A percentile compares a stretch with the other conserved stretches of the same genome.
phyloP scores from a whole-genome alignment of 2,888 invertebrate species.

The Morpho deidamia region DNA sequence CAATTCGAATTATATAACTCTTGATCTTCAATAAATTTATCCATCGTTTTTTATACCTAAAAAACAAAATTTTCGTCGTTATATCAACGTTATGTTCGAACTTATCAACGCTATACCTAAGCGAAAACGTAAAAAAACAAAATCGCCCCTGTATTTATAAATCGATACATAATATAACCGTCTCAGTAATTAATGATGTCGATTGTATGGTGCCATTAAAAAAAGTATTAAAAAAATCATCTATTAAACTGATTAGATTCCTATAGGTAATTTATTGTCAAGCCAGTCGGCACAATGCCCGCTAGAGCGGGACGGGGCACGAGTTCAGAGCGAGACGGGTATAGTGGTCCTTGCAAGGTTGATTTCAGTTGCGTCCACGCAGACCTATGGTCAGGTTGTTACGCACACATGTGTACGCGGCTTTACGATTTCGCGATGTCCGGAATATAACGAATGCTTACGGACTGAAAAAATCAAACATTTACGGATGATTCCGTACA shows the following conservation, averaged over 20 bases:
- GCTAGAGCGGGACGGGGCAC: slow-evolving; percentile 53
- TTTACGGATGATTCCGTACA: neutral
- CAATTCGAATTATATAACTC: too few species aligned
- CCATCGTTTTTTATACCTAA: too few species aligned
- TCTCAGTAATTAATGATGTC: slow-evolving; percentile 28
- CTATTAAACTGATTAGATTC: slow-evolving; percentile 77
- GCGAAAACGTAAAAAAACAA: slow-evolving; percentile 1
- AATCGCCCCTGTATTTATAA: slow-evolving; percentile 5
- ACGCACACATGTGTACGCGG: slow-evolving; percentile 53
- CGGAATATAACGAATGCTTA: slow-evolving; percentile 38
- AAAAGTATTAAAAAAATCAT: slow-evolving; percentile 56
- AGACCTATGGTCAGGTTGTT: slow-evolving; percentile 69
- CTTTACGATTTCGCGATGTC: slow-evolving; percentile 45
- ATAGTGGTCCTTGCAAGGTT: slow-evolving; percentile 77
- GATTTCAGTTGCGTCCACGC: slow-evolving; percentile 77
- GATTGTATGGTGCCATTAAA: slow-evolving; percentile 41
- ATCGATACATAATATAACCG: slow-evolving; percentile 7
- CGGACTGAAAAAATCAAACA: slow-evolving; percentile 8
- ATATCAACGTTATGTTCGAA: too few species aligned
- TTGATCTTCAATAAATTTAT: too few species aligned
- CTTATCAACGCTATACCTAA: neutral
- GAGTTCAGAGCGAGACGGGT: slow-evolving; percentile 55
- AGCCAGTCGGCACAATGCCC: slow-evolving; percentile 69
- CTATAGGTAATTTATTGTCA: slow-evolving; percentile 76
- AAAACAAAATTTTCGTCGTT: too few species aligned